Evolutionary conservation across 2,888 invertebrate genomes (phyloP), one percentile per base, ranked within the genome.

Genomic region (Drosophila paracracens): DNA sequence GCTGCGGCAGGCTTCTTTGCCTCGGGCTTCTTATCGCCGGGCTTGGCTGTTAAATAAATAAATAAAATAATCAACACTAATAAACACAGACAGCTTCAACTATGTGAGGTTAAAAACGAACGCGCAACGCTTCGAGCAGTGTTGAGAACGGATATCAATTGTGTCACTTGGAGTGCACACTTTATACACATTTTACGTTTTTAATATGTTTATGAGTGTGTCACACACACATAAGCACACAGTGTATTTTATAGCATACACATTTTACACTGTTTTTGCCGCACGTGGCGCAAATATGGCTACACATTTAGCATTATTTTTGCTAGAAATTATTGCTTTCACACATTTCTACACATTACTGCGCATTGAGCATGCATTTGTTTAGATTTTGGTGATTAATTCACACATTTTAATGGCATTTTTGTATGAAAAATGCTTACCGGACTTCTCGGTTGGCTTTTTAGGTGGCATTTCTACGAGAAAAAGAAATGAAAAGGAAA

Each of bases 381-480:
- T 25, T 46, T 72, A 68, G 62, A 64, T 52, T 76, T 84, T 79
- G 51, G 50, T 60, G 51, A 52, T 70, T 70, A 57, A 68, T 68
- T 36, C 81, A 79, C 48, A 50, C 65, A 58, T 62, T 77, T 84
- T 85, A 62, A n/a, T 64, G 65, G 31, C 51, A 74, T 73, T 89
- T 84, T 82, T 77, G 71, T 79, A 90, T 84, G 88, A 91, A 90
- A 85, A 92, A 93, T 92, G 94, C 94, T 94, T 95, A 97, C 97
- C 96, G 94, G 97, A 94, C 94, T 97, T 97, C 93, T 97, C 97
- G 91, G 96, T 95, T 93, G 97, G 96, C 95, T 97, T 97, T 94
- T 96, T 95, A 91, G 97, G 97, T 95, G 97, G 96, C 97, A 97
- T 97, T 94, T 95, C 95, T 93, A 83, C 91, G 91, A 92, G 94